Evolutionary conservation across 2,113 vertebrate species (phyloP).

Genomic region (Xiphorhynchus elegans): DNA sequence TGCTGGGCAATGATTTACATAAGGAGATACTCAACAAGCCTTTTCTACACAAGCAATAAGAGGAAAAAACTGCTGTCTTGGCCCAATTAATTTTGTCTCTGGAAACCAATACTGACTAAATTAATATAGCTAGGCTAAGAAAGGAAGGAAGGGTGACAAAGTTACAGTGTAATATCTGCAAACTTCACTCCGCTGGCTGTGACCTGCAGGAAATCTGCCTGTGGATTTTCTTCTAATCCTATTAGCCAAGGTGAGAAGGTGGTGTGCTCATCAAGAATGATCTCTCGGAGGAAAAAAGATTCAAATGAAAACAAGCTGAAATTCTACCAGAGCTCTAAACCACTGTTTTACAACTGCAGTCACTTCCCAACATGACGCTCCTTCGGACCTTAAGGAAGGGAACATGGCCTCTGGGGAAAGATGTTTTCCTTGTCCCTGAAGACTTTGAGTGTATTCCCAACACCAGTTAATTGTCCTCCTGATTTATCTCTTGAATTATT

Average conservation of each 20-base stretch:
- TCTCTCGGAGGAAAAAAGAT: neutral
- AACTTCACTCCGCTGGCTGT: neutral
- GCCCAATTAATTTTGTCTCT: constrained; percentile 65
- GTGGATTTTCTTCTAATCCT: neutral
- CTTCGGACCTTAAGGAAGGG: neutral
- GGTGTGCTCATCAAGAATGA: neutral
- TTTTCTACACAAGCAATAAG: constrained; percentile 64
- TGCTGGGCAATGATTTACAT: constrained; percentile 65
- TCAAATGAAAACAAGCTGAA: neutral
- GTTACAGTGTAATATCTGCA: neutral
- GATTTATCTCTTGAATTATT: neutral
- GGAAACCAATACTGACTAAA: constrained; percentile 56
- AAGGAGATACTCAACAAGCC: constrained; percentile 61
- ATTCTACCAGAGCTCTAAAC: neutral
- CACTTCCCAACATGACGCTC: neutral
- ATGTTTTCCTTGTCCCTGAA: neutral
- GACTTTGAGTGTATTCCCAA: neutral
- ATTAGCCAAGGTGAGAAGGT: neutral
- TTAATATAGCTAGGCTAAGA: constrained; percentile 40
- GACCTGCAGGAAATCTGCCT: neutral
- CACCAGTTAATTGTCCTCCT: neutral
- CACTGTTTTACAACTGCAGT: neutral
- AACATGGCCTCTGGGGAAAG: neutral
- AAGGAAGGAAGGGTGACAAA: neutral
- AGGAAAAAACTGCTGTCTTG: constrained; percentile 46